Percentiles rank a stretch among this genome's conserved stretches.
These are phyloP conservation scores for Drosophila rufa DNA, from an alignment of 1,140 invertebrate species.

Conservation along the genomic window DNA sequence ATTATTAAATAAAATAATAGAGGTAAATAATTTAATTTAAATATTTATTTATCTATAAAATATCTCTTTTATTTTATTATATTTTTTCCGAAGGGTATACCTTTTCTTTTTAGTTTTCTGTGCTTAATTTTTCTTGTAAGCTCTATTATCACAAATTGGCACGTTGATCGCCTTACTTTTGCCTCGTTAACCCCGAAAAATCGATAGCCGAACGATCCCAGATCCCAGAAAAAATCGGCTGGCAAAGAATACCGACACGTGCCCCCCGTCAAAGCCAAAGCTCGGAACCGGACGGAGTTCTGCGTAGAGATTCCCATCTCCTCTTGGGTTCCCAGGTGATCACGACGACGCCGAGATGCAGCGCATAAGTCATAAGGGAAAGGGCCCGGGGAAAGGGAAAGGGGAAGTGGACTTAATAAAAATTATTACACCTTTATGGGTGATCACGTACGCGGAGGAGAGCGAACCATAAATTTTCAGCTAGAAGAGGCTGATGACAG, in stretches of 20 bases:
- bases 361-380: constrained; percentile 74
- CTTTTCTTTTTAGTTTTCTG: too few relatives aligned
- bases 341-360: constrained; percentile 48
- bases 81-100: too few relatives aligned
- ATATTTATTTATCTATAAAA: too few relatives aligned
- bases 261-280: constrained; percentile 58
- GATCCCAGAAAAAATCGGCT: neutral
- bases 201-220: constrained; percentile 57
- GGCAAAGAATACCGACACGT: constrained; percentile 71
- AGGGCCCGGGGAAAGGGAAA: neutral
- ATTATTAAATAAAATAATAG: neutral
- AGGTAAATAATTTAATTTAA: too few relatives aligned
- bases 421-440: constrained; percentile 84
- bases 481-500: constrained; percentile 68
- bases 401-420: constrained; percentile 70
- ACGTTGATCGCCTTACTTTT: constrained; percentile 52
- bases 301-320: constrained; percentile 75
- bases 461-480: constrained; percentile 66
- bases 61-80: too few relatives aligned
- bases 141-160: constrained; percentile 20
- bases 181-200: constrained; percentile 38
- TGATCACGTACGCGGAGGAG: constrained; percentile 74
- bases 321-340: constrained; percentile 15
- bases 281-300: constrained; percentile 46
- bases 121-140: neutral